Evolutionary conservation across 2,888 invertebrate species (phyloP), one percentile per base, ranked within the genome.

Genomic region (Drosophila helvetica): DNA sequence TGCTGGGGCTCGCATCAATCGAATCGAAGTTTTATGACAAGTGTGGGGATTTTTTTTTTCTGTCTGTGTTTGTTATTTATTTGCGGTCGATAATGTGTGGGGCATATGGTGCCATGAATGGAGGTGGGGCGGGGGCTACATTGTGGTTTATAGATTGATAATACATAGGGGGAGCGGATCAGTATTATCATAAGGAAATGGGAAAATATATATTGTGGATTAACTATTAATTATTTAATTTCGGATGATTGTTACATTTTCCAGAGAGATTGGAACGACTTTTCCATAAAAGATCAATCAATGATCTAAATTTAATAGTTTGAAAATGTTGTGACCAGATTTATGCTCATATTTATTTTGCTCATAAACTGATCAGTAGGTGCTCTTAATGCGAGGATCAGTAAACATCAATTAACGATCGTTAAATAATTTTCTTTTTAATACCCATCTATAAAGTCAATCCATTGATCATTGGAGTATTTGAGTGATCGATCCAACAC

Each of bases 11-110:
- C 48, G 48, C 17, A 33, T 33, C 33, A 33, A 33, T 33, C 38
- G 55, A 43, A 64, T 66, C 48, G 66, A 55, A 30, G 55, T 62
- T 66, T 43, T 55, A 64, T 64, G 64, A 64, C 63, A 63, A 66
- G 63, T 64, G 65, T 66, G 64, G 65, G 55, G 63, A 50, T 55
- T 63, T 66, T 66, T 51, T 9, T 18, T 10, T 50, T 45, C 6
- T 30, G 17, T 51, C 12, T 17, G 10, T 50, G 27, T 52, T 52
- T 38, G 18, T 52, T 52, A 33, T 48, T 42, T 19, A 12, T 42
- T 19, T 53, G 38, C 30, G 15, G 17, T 42, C 3, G n/a, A 15
- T 61, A n/a, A 25, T 22, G 61, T 61, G 33, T 50, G 48, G 25
- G 25, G 63, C 55, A 63, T 66, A 63, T 66, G 48, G 15, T 38